phyloP scores from a whole-genome alignment of 2,797 vertebrate genomes.

The Potorous gilbertii region DNA sequence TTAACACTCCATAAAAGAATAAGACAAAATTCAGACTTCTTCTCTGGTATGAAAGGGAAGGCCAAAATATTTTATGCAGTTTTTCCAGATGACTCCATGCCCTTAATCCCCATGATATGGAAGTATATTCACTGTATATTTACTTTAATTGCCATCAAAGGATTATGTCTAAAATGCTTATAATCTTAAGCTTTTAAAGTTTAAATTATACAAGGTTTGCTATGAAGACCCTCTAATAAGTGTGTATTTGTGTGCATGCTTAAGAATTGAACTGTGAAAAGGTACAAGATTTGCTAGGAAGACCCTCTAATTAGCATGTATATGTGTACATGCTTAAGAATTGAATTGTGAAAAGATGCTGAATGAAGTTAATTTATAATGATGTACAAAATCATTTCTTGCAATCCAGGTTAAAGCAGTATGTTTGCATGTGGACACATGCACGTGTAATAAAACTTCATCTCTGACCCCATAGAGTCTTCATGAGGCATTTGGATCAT shows the following conservation, averaged over 20 bases:
- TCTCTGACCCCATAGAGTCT: neutral
- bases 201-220: neutral
- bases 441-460: neutral
- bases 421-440: neutral
- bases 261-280: slow-evolving; percentile 5
- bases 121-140: neutral
- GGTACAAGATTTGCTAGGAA: neutral
- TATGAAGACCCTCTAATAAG: neutral
- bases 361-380: neutral
- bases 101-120: neutral
- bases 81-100: neutral
- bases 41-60: neutral
- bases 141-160: neutral
- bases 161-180: neutral
- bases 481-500: neutral
- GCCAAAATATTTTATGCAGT: neutral
- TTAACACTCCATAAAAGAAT: neutral
- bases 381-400: neutral
- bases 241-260: neutral
- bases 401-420: neutral
- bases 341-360: neutral
- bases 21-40: neutral
- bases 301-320: neutral
- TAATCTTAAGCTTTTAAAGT: neutral
- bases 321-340: neutral